Evolutionary conservation across 1,140 invertebrate genomes (phyloP).

Genomic region (Anastatus disparis): DNA sequence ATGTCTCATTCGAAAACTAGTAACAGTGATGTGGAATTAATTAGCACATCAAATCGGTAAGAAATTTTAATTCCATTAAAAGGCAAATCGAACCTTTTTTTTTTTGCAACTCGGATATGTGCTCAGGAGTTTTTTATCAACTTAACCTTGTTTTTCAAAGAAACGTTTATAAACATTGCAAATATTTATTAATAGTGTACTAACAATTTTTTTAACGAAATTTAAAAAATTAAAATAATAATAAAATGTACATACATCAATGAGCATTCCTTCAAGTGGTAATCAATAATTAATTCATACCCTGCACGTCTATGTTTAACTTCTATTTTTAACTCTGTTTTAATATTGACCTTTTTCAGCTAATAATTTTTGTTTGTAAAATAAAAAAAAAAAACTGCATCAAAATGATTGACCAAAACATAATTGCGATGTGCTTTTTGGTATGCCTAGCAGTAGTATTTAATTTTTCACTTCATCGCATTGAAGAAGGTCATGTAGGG

Average conservation of each 20-base stretch:
- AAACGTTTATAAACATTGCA: conserved; percentile 16
- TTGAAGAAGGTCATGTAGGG: conserved; percentile 90
- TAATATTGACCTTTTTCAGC: conserved; percentile 16
- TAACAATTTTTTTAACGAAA: neutral
- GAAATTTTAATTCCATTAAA: no score
- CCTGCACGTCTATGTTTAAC: neutral
- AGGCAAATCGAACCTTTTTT: no score
- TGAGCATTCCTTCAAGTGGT: neutral
- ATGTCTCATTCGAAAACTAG: no score
- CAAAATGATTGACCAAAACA: conserved; percentile 58
- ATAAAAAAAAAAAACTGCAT: conserved; percentile 13
- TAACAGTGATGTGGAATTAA: no score
- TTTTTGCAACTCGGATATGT: no score
- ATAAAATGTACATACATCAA: neutral
- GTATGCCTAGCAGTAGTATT: conserved; percentile 60
- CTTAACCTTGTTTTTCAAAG: conserved; percentile 24
- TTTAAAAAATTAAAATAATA: neutral
- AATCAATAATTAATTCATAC: neutral
- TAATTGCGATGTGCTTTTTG: conserved; percentile 55
- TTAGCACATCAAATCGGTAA: no score
- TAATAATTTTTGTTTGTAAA: neutral
- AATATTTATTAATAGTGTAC: conserved; percentile 3
- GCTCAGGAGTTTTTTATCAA: neutral
- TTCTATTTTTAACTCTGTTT: conserved; percentile 9
- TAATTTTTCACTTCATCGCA: conserved; percentile 81